These are phyloP conservation scores for Baronia brevicornis DNA, from an alignment of 2,888 invertebrate genomes.

Conservation along the genomic window DNA sequence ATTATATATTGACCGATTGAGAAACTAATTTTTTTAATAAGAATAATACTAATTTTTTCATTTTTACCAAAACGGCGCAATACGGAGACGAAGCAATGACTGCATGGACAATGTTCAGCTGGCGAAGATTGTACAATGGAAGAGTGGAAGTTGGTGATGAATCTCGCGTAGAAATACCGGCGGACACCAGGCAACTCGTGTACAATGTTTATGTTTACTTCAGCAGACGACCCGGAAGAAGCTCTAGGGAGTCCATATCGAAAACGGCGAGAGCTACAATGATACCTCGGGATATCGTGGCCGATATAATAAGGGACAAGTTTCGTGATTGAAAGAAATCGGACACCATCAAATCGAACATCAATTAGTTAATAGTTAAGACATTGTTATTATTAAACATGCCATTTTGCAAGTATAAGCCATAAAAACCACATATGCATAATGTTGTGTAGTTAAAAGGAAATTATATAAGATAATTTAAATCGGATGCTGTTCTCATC, in stretches of 20 bases:
- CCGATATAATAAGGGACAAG: constrained; percentile 63
- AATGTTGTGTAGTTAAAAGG: too few species aligned
- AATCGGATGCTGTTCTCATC: not conserved
- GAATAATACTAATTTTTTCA: constrained; percentile 3
- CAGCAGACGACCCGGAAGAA: constrained; percentile 56
- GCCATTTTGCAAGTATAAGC: too few species aligned
- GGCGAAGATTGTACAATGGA: constrained; percentile 61
- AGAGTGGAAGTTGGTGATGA: constrained; percentile 48
- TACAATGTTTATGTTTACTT: constrained; percentile 69
- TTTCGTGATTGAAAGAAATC: constrained; percentile 31
- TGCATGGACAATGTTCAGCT: constrained; percentile 72
- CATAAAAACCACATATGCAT: too few species aligned
- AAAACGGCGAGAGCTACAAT: constrained; percentile 66
- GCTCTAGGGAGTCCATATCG: constrained; percentile 50
- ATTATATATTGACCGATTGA: too few species aligned
- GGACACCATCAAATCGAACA: not conserved
- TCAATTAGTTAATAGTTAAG: too few species aligned
- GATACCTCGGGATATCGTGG: constrained; percentile 63
- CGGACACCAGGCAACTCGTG: constrained; percentile 62
- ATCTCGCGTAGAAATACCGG: constrained; percentile 51
- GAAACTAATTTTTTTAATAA: too few species aligned
- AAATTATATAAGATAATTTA: too few species aligned
- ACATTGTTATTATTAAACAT: too few species aligned
- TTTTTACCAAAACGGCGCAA: constrained; percentile 55
- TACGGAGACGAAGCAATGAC: constrained; percentile 72